Evolutionary conservation across 2,888 invertebrate genomes (phyloP).

Genomic region (Chloroclysta siterata): DNA sequence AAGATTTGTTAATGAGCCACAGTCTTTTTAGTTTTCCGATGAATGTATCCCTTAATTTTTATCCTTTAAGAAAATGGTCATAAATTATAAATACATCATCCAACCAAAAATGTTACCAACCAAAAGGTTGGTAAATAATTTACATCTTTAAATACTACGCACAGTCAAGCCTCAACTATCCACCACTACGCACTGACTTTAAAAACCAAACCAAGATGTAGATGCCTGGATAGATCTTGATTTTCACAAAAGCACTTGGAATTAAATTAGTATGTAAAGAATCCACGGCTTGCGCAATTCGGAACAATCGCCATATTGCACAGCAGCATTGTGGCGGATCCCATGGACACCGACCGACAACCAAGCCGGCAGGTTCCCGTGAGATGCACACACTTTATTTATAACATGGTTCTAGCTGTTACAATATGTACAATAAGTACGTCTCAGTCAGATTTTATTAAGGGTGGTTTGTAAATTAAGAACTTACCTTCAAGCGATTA

Average conservation of each 20-base stretch:
- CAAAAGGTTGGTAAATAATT: too few species aligned
- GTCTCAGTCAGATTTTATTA: too few species aligned
- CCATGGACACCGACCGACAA: slow-evolving; percentile 37
- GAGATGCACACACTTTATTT: slow-evolving; percentile 35
- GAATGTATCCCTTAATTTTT: too few species aligned
- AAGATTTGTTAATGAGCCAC: too few species aligned
- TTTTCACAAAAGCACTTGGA: slow-evolving; percentile 15
- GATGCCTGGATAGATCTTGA: slow-evolving; percentile 4
- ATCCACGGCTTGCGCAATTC: slow-evolving; percentile 45
- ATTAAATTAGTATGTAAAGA: slow-evolving; percentile 26
- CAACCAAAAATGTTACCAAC: too few species aligned
- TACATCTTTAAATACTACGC: too few species aligned
- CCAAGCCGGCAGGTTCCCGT: slow-evolving; percentile 43
- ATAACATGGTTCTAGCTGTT: neutral
- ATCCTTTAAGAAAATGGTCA: too few species aligned
- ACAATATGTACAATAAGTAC: neutral
- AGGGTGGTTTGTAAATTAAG: too few species aligned
- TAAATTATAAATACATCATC: too few species aligned
- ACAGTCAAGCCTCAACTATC: too few species aligned
- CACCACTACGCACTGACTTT: neutral
- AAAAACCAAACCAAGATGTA: slow-evolving; percentile 12
- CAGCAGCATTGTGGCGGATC: slow-evolving; percentile 49
- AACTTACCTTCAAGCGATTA: too few species aligned
- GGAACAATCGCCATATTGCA: slow-evolving; percentile 55
- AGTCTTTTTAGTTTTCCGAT: too few species aligned